Evolutionary conservation across 2,888 invertebrate genomes (phyloP).

Genomic region (Drosophila prolongata): DNA sequence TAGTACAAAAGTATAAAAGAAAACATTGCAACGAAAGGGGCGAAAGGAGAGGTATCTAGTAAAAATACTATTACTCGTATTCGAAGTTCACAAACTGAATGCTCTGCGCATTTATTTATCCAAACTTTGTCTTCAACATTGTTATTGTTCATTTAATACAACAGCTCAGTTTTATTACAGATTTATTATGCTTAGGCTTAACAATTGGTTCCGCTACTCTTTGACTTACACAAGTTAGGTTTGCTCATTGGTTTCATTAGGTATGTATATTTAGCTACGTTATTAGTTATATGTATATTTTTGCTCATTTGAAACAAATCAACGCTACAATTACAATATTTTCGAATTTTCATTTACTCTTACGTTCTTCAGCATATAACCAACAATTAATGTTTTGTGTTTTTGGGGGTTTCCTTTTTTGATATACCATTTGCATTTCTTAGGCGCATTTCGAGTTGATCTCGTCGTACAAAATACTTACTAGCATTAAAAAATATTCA

Average conservation of each 20-base stretch:
- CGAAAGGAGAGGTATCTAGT: neutral
- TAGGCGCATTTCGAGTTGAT: slow-evolving; percentile 59
- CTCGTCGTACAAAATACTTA: slow-evolving; percentile 67
- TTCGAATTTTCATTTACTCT: slow-evolving; percentile 47
- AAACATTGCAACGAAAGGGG: slow-evolving; percentile 55
- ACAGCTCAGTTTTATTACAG: slow-evolving; percentile 62
- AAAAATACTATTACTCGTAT: slow-evolving; percentile 7
- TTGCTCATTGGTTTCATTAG: slow-evolving; percentile 41
- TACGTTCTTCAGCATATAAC: slow-evolving; percentile 71
- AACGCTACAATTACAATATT: slow-evolving; percentile 66
- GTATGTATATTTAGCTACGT: slow-evolving; percentile 63
- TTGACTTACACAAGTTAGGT: slow-evolving; percentile 61
- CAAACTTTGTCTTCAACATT: slow-evolving; percentile 29
- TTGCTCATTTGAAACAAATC: slow-evolving; percentile 67
- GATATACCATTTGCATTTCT: slow-evolving; percentile 60
- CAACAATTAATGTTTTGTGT: slow-evolving; percentile 62
- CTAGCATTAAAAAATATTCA: slow-evolving; percentile 70
- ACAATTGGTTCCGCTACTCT: slow-evolving; percentile 82
- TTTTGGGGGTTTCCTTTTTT: slow-evolving; percentile 32
- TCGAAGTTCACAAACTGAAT: slow-evolving; percentile 31
- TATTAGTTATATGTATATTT: slow-evolving; percentile 56
- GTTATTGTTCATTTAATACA: slow-evolving; percentile 76
- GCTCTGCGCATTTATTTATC: slow-evolving; percentile 13
- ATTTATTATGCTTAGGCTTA: slow-evolving; percentile 68
- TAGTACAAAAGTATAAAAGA: slow-evolving; percentile 76